Conservation (phyloP, 2,888 invertebrate species). For the Acanthococcus lagerstroemiae region DNA sequence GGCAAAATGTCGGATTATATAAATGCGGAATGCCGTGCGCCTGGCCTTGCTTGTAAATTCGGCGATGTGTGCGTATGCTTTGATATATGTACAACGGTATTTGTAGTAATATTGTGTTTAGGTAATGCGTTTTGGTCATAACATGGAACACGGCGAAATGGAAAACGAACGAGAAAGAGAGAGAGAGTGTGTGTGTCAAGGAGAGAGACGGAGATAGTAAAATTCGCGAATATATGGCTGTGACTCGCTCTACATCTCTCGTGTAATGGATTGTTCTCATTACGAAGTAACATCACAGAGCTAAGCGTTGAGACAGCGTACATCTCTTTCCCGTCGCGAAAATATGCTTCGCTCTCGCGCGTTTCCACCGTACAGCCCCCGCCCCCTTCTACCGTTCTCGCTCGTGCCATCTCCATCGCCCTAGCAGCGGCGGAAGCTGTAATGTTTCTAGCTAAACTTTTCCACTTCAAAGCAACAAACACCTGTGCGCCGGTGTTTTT, state of each 20-base stretch:
- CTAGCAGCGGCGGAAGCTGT: too few relatives aligned
- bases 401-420: too few relatives aligned
- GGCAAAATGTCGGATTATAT: neutral
- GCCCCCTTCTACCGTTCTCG: neutral
- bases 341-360: too few relatives aligned
- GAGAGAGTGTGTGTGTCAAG: too few relatives aligned
- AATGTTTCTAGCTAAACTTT: too few relatives aligned
- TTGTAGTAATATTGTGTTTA: conserved; percentile 1
- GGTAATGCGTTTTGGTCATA: conserved; percentile 8
- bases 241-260: neutral
- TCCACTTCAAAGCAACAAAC: neutral
- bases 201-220: neutral
- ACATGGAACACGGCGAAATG: neutral
- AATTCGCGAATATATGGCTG: neutral
- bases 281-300: neutral
- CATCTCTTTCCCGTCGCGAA: neutral
- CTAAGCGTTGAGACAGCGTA: neutral
- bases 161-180: too few relatives aligned
- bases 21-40: too few relatives aligned
- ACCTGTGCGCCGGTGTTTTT: neutral
- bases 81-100: neutral
- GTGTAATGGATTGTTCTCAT: conserved; percentile 4
- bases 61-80: neutral
- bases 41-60: too few relatives aligned
- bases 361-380: too few relatives aligned